phyloP scores from a whole-genome alignment of 1,140 invertebrate genomes.

The Harpegnathos saltator region DNA sequence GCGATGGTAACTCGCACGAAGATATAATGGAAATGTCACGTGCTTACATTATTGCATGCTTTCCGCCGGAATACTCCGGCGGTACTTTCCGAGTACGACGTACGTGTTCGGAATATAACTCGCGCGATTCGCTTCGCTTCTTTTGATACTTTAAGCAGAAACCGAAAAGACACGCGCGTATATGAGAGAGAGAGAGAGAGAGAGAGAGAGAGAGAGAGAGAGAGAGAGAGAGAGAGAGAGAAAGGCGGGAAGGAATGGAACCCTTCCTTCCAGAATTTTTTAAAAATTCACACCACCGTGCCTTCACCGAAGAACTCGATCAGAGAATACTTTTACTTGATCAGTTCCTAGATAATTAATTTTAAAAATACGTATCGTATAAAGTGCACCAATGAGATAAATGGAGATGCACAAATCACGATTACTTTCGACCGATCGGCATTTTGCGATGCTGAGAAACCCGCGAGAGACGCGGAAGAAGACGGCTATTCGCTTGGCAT shows the following conservation, averaged over 20 bases:
- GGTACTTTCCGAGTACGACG: conserved; percentile 25
- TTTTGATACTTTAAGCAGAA: conserved; percentile 31
- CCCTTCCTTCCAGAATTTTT: conserved; percentile 1
- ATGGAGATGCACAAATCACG: no score
- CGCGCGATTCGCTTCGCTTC: conserved; percentile 18
- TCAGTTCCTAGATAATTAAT: no score
- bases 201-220: no score
- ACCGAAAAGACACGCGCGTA: not conserved
- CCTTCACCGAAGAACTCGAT: not conserved
- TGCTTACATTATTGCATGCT: conserved; percentile 37
- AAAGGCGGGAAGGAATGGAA: no score
- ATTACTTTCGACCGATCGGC: no score
- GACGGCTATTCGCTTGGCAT: not conserved
- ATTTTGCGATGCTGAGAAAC: no score
- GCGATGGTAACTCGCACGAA: not conserved
- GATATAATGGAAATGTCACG: conserved; percentile 41
- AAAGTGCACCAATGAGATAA: no score
- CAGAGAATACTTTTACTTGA: no score
- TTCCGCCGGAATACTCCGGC: not conserved
- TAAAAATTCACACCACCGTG: conserved; percentile 12
- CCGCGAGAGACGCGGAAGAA: no score
- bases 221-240: no score
- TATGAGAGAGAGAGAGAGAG: no score
- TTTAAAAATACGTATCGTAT: no score
- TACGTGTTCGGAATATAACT: conserved; percentile 51